phyloP scores from a whole-genome alignment of 2,888 invertebrate genomes.

The Anodontia alba region DNA sequence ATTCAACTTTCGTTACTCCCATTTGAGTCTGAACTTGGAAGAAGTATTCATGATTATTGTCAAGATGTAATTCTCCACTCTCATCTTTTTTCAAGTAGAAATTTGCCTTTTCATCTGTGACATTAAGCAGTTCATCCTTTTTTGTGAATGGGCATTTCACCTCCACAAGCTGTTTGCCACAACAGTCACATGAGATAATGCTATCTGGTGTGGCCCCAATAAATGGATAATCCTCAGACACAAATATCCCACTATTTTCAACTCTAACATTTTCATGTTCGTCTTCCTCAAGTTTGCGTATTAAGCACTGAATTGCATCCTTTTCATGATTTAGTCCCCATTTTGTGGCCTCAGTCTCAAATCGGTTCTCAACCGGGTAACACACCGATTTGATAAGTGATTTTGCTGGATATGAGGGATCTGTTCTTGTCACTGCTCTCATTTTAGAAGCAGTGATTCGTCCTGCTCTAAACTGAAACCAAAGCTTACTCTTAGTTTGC shows the following conservation, averaged over 20 bases:
- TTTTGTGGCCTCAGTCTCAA: slow-evolving; percentile 26
- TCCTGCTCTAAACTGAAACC: slow-evolving; percentile 33
- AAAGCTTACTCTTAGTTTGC: slow-evolving; percentile 26
- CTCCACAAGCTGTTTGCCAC: slow-evolving; percentile 34
- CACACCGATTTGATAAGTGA: slow-evolving; percentile 29
- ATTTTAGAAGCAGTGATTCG: slow-evolving; percentile 29
- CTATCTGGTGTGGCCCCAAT: slow-evolving; percentile 42
- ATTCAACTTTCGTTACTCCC: slow-evolving; percentile 23
- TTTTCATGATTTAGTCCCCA: slow-evolving; percentile 39
- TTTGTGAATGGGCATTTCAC: slow-evolving; percentile 24
- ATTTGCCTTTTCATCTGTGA: slow-evolving; percentile 4
- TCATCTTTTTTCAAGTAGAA: slow-evolving; percentile 16
- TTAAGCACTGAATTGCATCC: too few species aligned
- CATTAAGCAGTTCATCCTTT: slow-evolving; percentile 17
- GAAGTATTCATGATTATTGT: slow-evolving; percentile 16
- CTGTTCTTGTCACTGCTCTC: slow-evolving; percentile 9
- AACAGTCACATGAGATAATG: slow-evolving; percentile 42
- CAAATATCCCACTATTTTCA: slow-evolving; percentile 14
- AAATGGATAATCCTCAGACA: slow-evolving; percentile 21
- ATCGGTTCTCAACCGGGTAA: slow-evolving; percentile 15
- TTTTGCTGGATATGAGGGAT: background rate
- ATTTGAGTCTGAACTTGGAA: slow-evolving; percentile 43
- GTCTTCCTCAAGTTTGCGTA: background rate
- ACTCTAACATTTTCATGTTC: background rate
- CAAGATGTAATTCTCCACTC: background rate